These are phyloP conservation scores for Crematogaster levior DNA, from an alignment of 2,888 invertebrate species.

Conservation along the genomic window DNA sequence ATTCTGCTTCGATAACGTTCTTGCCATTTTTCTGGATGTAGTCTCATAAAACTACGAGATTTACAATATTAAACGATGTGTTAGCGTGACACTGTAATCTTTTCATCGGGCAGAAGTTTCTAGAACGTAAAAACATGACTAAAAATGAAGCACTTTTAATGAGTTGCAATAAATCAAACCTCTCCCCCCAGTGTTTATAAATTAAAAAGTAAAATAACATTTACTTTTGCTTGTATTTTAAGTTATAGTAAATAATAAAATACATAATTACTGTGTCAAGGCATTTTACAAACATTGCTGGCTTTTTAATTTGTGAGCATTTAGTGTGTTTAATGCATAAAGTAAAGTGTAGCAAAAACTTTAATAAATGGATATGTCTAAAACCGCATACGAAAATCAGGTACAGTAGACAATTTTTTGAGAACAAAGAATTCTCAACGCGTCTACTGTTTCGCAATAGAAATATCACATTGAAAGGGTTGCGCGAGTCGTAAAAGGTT, in stretches of 20 bases:
- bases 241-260: constrained; percentile 6
- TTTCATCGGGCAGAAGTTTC: background rate
- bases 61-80: constrained; percentile 22
- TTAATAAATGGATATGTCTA: constrained; percentile 13
- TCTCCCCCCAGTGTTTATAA: background rate
- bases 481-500: constrained; percentile 21
- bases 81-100: constrained; percentile 22
- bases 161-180: background rate
- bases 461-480: constrained; percentile 34
- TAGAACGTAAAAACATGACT: background rate
- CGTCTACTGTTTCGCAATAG: background rate
- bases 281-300: background rate
- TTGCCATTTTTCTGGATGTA: background rate
- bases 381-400: background rate
- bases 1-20: constrained; percentile 1
- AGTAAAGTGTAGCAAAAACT: background rate
- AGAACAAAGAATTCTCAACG: background rate
- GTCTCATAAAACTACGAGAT: constrained; percentile 1
- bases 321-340: background rate
- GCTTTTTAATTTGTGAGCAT: background rate
- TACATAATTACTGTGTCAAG: background rate
- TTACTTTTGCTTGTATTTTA: background rate
- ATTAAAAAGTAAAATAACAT: background rate
- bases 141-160: constrained; percentile 7
- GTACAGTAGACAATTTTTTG: background rate